Evolutionary conservation across 1,140 invertebrate species (phyloP).

Genomic region (Dendroctonus valens): DNA sequence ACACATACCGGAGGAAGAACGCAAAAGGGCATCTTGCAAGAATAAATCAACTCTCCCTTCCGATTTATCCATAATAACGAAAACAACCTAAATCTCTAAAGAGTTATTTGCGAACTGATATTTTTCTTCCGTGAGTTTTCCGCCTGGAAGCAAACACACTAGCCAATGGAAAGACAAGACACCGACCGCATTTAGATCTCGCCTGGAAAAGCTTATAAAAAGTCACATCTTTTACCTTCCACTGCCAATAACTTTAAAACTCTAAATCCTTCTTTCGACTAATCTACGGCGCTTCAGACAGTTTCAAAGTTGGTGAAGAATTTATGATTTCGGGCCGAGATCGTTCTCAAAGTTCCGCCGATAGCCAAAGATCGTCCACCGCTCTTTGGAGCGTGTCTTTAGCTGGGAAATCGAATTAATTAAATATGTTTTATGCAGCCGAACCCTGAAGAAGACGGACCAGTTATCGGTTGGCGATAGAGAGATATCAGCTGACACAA

Average conservation of each 20-base stretch:
- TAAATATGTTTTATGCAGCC: conserved; percentile 15
- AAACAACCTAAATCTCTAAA: background rate
- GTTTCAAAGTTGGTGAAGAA: conserved; percentile 15
- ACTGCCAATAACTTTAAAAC: conserved; percentile 12
- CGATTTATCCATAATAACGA: background rate
- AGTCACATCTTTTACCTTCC: conserved; percentile 12
- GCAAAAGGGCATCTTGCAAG: background rate
- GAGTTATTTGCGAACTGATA: background rate
- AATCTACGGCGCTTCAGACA: conserved; percentile 9
- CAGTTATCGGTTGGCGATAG: conserved; percentile 15
- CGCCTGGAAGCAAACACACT: background rate
- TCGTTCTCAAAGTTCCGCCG: conserved; percentile 15
- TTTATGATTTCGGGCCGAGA: conserved; percentile 18
- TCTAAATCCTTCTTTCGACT: conserved; percentile 15
- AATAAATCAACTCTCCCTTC: background rate
- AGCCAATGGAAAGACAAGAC: background rate
- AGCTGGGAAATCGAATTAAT: conserved; percentile 15
- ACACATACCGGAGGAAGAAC: background rate
- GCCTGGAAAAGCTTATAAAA: background rate
- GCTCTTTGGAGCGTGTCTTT: conserved; percentile 13
- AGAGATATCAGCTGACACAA: conserved; percentile 13
- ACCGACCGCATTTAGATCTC: too few species aligned
- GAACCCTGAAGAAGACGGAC: conserved; percentile 11
- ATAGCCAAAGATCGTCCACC: conserved; percentile 7
- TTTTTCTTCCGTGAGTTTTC: background rate